Conservation (phyloP, 2,888 invertebrate species). For the Microchrysa polita region DNA sequence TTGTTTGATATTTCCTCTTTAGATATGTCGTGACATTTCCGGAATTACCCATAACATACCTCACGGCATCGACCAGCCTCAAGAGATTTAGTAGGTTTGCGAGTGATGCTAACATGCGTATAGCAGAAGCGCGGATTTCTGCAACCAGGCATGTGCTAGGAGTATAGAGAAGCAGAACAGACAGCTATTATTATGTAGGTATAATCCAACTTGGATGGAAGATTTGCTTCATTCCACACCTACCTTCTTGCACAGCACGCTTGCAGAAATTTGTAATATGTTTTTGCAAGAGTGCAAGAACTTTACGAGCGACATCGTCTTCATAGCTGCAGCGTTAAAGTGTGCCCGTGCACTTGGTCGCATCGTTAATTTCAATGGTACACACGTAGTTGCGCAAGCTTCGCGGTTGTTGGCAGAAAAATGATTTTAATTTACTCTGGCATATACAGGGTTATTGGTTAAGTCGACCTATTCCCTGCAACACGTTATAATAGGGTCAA, state of each 20-base stretch:
- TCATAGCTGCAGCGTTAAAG: not conserved
- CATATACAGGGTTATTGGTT: too few species aligned
- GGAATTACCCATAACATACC: too few species aligned
- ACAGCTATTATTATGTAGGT: too few species aligned
- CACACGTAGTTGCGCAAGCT: not conserved
- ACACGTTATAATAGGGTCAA: too few species aligned
- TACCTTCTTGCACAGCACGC: not conserved
- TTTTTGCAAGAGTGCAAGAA: not conserved
- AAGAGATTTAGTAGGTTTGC: too few species aligned
- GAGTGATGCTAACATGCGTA: not conserved
- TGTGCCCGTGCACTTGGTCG: slow-evolving; percentile 2
- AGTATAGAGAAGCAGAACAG: too few species aligned
- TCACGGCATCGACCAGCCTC: not conserved
- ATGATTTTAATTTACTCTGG: not conserved
- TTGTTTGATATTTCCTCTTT: too few species aligned
- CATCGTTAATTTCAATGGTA: not conserved
- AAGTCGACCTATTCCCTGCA: too few species aligned
- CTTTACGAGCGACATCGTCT: not conserved
- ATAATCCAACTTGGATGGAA: not conserved
- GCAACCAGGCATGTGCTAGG: not conserved
- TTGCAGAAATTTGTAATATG: not conserved
- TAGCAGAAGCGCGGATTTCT: not conserved
- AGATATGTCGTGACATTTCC: too few species aligned
- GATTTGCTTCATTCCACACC: not conserved
- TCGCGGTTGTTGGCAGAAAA: not conserved